Conservation (phyloP, 2,797 vertebrate species). For the Ibycter americanus region DNA sequence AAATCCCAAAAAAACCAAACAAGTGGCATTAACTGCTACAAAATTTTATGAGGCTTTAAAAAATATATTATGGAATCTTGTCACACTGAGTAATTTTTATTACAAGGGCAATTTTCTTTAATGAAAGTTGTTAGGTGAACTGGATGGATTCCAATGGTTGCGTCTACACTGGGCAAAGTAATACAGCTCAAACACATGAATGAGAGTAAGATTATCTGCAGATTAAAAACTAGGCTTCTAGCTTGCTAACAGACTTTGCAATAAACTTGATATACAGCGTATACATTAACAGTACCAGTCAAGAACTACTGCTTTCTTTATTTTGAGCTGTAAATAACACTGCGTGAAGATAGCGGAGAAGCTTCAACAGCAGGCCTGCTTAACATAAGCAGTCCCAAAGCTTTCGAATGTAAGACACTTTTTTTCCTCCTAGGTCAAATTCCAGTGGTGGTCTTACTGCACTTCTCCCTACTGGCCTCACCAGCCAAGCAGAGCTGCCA, state of each 20-base stretch:
- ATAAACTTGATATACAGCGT: constrained; percentile 7
- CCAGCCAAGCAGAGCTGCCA: not conserved
- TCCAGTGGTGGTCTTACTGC: not conserved
- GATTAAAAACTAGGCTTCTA: constrained; percentile 40
- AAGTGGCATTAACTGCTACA: not conserved
- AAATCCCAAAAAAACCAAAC: constrained; percentile 15
- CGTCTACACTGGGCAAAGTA: not conserved
- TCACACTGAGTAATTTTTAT: constrained; percentile 64
- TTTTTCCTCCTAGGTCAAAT: not conserved
- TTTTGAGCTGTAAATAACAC: constrained; percentile 45
- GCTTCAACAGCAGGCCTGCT: not conserved
- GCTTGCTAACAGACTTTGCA: constrained; percentile 19
- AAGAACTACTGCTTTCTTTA: not conserved
- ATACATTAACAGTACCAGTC: not conserved
- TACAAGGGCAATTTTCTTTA: constrained; percentile 59
- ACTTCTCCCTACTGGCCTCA: not conserved
- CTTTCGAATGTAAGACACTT: not conserved
- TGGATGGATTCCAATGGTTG: constrained; percentile 51
- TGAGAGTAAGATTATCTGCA: constrained; percentile 36
- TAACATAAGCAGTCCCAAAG: not conserved
- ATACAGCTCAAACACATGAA: constrained; percentile 36
- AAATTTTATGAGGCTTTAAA: constrained; percentile 56
- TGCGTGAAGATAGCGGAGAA: not conserved
- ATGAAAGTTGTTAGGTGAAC: constrained; percentile 57
- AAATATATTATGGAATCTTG: constrained; percentile 40